Percentiles rank a stretch among this genome's conserved stretches.
Conservation (phyloP, 2,888 invertebrate species). For the Ligdia adustata region DNA sequence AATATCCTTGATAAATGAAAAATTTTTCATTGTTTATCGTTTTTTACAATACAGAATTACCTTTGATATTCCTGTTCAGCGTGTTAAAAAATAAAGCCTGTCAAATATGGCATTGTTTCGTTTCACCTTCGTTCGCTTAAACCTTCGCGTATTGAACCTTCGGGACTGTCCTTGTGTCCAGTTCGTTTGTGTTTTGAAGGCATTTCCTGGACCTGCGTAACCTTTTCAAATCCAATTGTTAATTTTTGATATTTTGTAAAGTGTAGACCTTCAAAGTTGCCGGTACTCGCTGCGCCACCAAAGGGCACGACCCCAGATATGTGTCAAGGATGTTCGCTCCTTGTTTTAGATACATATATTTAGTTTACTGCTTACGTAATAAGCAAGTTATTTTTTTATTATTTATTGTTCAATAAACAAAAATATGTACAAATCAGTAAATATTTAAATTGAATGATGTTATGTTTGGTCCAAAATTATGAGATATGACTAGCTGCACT, state of each 20-base stretch:
- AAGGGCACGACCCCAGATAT: constrained; percentile 69
- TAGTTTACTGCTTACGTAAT: too few species aligned
- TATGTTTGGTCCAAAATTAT: too few species aligned
- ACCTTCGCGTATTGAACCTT: constrained; percentile 16
- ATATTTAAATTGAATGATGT: too few species aligned
- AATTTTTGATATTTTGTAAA: constrained; percentile 35
- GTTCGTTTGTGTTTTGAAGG: constrained; percentile 23
- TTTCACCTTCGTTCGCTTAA: constrained; percentile 14
- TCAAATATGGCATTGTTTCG: constrained; percentile 8
- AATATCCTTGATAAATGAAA: too few species aligned
- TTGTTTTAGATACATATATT: constrained; percentile 59
- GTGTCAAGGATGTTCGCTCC: constrained; percentile 74
- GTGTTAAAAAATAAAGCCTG: background rate
- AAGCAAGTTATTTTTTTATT: too few species aligned
- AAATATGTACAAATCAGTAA: too few species aligned
- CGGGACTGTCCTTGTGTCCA: constrained; percentile 23
- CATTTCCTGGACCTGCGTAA: constrained; percentile 15
- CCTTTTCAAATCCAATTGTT: constrained; percentile 10
- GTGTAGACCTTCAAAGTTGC: constrained; percentile 52
- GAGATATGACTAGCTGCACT: too few species aligned
- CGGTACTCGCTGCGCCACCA: constrained; percentile 44
- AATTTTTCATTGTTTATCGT: too few species aligned
- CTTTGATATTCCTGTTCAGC: background rate
- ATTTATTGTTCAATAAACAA: too few species aligned
- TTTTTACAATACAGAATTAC: too few species aligned